Evolutionary conservation across 2,113 vertebrate genomes (phyloP), one percentile per base, ranked within the genome.

Genomic region (Xenopus laevis): DNA sequence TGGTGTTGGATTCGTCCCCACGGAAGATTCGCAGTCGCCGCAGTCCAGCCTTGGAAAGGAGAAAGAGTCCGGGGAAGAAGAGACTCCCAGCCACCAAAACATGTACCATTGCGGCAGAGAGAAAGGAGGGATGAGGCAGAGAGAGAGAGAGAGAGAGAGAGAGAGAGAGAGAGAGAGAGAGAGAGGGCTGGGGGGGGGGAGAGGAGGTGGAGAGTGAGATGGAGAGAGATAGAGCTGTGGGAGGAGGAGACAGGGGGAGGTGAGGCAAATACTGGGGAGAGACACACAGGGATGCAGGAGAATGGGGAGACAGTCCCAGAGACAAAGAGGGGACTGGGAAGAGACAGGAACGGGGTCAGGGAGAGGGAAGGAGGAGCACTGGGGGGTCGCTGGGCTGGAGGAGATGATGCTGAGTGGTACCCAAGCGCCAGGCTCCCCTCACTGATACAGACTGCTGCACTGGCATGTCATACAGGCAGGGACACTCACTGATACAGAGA

Each of bases 21-120:
- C 85, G 86, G 85, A 89, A 82, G 16, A 86, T 86, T 27, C 92
- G 92, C 81, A 88, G 71, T 52, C 75, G 82, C 81, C 82, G 88
- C 72, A 96, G 87, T 21, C 83, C 81, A 78, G 75, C 84, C 80
- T 89, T 93, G 79, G 87, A 90, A 64, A 93, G 71, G 52, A 94
- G 79, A 84, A 93, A 96, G 67, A 96, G 89, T 81, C 94, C 93
- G 0, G 93, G 93, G 84, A 96, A 96, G 82, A 95, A 89, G 84
- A 93, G 77, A 57, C 89, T 87, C 72, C 94, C 94, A 7, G 90
- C 92, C 69, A 87, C 83, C 82, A 94, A 71, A 12, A 92, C 87
- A 71, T 80, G 82, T 84, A 87, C 83, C 92, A 94, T 94, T 89
- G 76, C 88, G 85, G 78, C 85, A 16, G 15, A 50, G 9, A 47